A percentile compares a stretch with the other conserved stretches of the same genome.
phyloP scores from a whole-genome alignment of 2,113 vertebrate species.

The Tympanuchus pallidicinctus region DNA sequence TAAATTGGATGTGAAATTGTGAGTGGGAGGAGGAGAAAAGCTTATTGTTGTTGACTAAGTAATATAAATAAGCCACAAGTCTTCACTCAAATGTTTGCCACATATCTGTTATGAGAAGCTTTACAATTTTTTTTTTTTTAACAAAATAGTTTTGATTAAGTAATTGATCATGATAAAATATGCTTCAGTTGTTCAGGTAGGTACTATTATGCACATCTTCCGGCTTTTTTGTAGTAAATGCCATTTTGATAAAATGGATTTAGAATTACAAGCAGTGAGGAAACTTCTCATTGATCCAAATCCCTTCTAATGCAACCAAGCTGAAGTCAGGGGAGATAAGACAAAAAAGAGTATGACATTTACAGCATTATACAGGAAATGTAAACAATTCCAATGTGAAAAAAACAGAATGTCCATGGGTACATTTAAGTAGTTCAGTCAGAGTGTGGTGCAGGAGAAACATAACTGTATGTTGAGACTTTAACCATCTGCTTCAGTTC shows the following conservation, averaged over 20 bases:
- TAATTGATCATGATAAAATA: background rate
- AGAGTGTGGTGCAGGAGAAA: background rate
- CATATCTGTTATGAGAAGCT: background rate
- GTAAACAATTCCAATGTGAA: background rate
- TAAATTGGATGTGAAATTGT: background rate
- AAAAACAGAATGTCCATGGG: background rate
- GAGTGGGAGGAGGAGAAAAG: background rate
- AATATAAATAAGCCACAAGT: background rate
- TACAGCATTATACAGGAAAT: background rate
- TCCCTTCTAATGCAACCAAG: background rate
- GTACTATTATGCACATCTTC: background rate
- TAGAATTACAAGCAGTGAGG: background rate
- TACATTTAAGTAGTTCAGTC: background rate
- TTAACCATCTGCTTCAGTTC: background rate
- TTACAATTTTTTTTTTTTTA: background rate
- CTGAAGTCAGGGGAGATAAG: background rate
- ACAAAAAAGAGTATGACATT: background rate
- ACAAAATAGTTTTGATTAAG: background rate
- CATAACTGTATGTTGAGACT: background rate
- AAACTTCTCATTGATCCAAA: background rate
- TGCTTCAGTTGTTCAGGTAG: background rate
- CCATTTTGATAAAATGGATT: background rate
- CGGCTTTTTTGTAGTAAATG: background rate
- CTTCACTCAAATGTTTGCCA: background rate
- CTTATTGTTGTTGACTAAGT: background rate